A percentile compares a stretch with the other conserved stretches of the same genome.
These are phyloP conservation scores for Synergus umbraculus DNA, from an alignment of 2,888 invertebrate genomes.

Conservation along the genomic window DNA sequence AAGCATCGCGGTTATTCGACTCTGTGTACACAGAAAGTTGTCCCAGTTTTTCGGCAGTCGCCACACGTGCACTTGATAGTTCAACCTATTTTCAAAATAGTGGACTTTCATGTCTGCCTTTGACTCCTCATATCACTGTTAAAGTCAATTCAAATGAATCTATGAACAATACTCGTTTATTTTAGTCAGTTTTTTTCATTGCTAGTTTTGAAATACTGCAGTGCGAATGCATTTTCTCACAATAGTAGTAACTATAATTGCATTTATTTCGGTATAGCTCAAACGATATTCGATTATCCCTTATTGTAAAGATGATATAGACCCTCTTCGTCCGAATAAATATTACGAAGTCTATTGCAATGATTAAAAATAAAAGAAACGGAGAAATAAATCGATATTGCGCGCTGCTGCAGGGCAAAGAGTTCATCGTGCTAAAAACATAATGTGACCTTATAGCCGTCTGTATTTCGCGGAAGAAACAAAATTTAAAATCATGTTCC, in stretches of 20 bases:
- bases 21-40: not conserved
- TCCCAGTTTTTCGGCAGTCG: conserved; percentile 19
- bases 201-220: not conserved
- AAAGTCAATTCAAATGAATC: not conserved
- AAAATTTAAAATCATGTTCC: not conserved
- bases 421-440: conserved; percentile 35
- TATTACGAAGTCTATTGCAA: conserved; percentile 27
- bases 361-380: conserved; percentile 28
- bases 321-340: not conserved
- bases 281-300: not conserved
- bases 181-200: not conserved
- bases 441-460: conserved; percentile 30
- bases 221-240: conserved; percentile 1
- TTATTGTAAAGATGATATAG: not conserved
- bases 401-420: conserved; percentile 15
- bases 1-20: not conserved
- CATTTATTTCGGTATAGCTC: not conserved
- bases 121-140: not conserved
- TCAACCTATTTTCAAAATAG: not conserved
- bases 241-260: not conserved
- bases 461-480: not conserved
- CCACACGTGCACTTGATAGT: conserved; percentile 45
- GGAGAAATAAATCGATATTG: conserved; percentile 38
- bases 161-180: not conserved
- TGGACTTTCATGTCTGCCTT: not conserved